Evolutionary conservation across 2,113 vertebrate species (phyloP).

Genomic region (Stictonetta naevosa): DNA sequence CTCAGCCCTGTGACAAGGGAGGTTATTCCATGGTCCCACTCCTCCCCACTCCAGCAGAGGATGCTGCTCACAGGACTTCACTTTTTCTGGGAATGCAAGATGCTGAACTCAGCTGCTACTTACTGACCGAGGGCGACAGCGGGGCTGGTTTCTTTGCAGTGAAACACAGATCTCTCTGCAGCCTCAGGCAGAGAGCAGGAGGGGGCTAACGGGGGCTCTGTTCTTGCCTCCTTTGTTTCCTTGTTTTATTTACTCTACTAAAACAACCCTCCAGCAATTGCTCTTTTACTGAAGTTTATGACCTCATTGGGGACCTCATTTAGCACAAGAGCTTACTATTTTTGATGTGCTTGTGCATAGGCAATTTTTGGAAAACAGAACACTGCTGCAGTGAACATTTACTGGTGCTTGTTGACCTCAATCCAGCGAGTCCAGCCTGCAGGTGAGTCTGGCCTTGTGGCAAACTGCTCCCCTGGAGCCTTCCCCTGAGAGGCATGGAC

Average conservation of each 20-base stretch:
- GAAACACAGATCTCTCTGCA: background rate
- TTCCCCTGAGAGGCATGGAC: background rate
- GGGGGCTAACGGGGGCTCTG: slow-evolving; percentile 25
- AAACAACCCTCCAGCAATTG: slow-evolving; percentile 14
- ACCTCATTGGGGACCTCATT: slow-evolving; percentile 44
- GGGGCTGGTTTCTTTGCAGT: background rate
- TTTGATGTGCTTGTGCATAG: background rate
- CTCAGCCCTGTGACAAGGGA: background rate
- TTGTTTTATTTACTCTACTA: slow-evolving; percentile 6
- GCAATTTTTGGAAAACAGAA: background rate
- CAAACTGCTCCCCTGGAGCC: background rate
- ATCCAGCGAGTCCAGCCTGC: background rate
- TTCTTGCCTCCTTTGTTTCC: slow-evolving; percentile 32
- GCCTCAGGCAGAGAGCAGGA: slow-evolving; percentile 36
- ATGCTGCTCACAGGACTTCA: background rate
- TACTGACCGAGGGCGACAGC: background rate
- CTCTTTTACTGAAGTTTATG: slow-evolving; percentile 34
- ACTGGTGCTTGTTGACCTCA: background rate
- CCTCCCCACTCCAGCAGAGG: background rate
- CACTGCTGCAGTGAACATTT: background rate
- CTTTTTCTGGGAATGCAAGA: background rate
- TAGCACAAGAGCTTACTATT: slow-evolving; percentile 9
- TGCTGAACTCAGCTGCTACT: background rate
- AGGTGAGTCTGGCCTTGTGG: background rate
- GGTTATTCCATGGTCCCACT: accelerated